Percentiles rank a stretch among this genome's conserved stretches.
Evolutionary conservation across 2,888 invertebrate species (phyloP).

Genomic region (Microctonus hyperodae): DNA sequence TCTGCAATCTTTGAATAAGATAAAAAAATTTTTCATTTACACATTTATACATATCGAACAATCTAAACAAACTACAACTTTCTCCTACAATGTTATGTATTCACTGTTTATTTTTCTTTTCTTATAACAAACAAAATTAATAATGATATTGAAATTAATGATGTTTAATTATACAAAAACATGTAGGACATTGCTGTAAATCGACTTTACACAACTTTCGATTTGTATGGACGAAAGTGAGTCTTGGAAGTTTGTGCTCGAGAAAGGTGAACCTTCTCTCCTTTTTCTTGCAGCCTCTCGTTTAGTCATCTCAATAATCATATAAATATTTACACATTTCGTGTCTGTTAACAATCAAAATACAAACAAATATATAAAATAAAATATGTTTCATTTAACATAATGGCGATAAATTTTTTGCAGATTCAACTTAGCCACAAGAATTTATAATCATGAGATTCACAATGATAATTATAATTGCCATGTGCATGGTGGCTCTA

Average conservation of each 20-base stretch:
- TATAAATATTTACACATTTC: conserved; percentile 32
- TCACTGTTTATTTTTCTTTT: background rate
- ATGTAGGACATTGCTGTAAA: conserved; percentile 9
- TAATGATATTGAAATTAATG: conserved; percentile 2
- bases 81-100: background rate
- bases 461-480: conserved; percentile 47
- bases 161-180: conserved; percentile 13
- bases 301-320: conserved; percentile 35
- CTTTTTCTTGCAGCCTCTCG: conserved; percentile 36
- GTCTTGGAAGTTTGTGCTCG: conserved; percentile 53
- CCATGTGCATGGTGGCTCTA: conserved; percentile 51
- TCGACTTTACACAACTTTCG: conserved; percentile 51
- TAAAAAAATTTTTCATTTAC: background rate
- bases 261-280: conserved; percentile 58
- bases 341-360: background rate
- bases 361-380: background rate
- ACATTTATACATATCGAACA: background rate
- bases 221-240: conserved; percentile 62
- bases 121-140: background rate
- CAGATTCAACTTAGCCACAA: conserved; percentile 30
- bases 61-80: background rate
- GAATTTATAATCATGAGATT: conserved; percentile 49
- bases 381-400: background rate
- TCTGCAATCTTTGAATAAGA: background rate
- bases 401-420: background rate